Base-by-base conservation (phyloP, 2,888 invertebrate species). In the Phyllotreta cruciferae region DNA sequence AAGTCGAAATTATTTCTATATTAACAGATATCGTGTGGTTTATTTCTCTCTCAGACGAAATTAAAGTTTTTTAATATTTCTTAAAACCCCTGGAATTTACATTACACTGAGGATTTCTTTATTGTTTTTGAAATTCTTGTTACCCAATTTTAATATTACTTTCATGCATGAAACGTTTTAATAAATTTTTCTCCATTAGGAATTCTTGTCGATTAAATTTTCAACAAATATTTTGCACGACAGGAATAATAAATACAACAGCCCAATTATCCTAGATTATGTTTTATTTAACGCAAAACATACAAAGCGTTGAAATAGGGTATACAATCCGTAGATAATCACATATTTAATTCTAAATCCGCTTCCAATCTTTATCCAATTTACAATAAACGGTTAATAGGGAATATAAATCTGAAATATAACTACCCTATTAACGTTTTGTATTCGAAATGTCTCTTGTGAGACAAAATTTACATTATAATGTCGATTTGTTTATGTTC, bases 401-500 rank as follows among this genome's bases (percentile, higher is more conserved):
- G 64, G 47, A 57, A 53, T 54, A 57, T 61, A 64, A 60, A 61
- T 64, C 47, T 35, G 34, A 24, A 35, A 37, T 37, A 7, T 60
- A 64, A 64, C 24, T 64, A 57, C 64, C 53, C 44, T 37, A 57
- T 56, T 57, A 56, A 44, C 55, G 35, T 55, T 55, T 50, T 55
- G 52, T 50, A 60, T 47, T 47, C 13, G 36, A 63, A 60, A 56
- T 49, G 47, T 37, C 63, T 60, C 60, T 56, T 60, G 55, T 57
- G 55, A 61, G 53, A 47, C 42, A 39, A 49, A 57, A 64, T 64
- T 53, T 49, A 54, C 61, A 64, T 64, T 64, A 57, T 57, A 61
- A 64, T 57, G 49, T 60, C 13, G 37, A 64, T 64, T 61, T 64
- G 61, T 64, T 64, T 64, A 64, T 61, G 49, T 57, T 54, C 38